Percentiles rank a stretch among this genome's conserved stretches.
Conservation (phyloP, 2,888 invertebrate genomes). For the Tetragnatha montana region DNA sequence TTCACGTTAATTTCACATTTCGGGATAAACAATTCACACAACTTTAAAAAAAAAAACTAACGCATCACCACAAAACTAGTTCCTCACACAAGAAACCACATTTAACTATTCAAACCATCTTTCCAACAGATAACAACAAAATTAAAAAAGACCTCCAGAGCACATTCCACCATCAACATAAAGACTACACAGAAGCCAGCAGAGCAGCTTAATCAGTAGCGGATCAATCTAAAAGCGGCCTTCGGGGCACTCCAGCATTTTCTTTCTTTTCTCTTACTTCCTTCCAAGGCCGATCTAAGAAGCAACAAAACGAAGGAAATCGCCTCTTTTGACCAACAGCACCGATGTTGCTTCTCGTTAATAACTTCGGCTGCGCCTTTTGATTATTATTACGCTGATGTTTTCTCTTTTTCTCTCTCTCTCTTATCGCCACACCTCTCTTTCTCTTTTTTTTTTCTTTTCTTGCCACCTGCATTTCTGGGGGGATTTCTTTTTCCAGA, state of each 20-base stretch:
- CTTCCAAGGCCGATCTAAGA: constrained; percentile 29
- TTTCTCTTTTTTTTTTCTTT: constrained; percentile 15
- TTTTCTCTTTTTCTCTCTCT: constrained; percentile 39
- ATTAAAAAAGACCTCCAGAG: neutral
- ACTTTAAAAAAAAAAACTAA: too few species aligned
- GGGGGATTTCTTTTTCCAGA: neutral
- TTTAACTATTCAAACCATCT: neutral
- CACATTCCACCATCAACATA: neutral
- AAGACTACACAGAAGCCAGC: constrained; percentile 22
- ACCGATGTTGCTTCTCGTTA: constrained; percentile 48
- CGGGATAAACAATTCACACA: too few species aligned
- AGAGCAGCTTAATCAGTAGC: constrained; percentile 1
- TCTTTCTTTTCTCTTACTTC: neutral
- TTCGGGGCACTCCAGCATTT: constrained; percentile 16
- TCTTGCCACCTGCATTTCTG: constrained; percentile 17
- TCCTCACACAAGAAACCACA: neutral
- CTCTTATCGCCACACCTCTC: constrained; percentile 29
- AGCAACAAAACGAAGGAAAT: constrained; percentile 14
- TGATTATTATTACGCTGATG: constrained; percentile 62
- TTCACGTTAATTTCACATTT: too few species aligned
- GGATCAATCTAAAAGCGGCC: constrained; percentile 39
- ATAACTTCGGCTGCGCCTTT: constrained; percentile 66
- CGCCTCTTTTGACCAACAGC: constrained; percentile 51
- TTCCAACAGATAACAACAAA: neutral
- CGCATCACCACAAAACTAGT: too few species aligned